A percentile compares a stretch with the other conserved stretches of the same genome.
These are phyloP conservation scores for Hiodon alosoides DNA, from an alignment of 2,113 vertebrate genomes.

Conservation along the genomic window DNA sequence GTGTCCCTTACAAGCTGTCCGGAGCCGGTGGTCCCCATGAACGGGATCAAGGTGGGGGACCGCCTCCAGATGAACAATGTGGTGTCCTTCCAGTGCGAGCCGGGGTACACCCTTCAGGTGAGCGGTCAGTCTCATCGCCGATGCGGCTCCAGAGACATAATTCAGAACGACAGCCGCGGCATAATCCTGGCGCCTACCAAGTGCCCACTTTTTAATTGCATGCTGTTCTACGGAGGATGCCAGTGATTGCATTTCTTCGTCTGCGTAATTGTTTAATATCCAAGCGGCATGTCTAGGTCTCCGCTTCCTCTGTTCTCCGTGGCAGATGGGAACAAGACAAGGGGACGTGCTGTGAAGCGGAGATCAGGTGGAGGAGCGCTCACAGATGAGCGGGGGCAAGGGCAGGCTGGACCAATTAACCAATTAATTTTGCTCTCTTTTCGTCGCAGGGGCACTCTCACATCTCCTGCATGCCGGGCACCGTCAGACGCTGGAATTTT, in stretches of 20 bases:
- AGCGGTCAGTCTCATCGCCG: background rate
- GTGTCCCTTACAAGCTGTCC: conserved; percentile 92
- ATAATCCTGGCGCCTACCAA: background rate
- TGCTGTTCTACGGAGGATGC: background rate
- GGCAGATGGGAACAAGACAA: background rate
- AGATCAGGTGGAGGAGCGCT: conserved; percentile 23
- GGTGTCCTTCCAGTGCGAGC: conserved; percentile 93
- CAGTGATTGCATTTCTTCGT: conserved; percentile 6
- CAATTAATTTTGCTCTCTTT: conserved; percentile 29
- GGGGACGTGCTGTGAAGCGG: background rate
- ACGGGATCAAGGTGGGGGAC: conserved; percentile 82
- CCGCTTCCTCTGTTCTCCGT: background rate
- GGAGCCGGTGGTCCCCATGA: conserved; percentile 83
- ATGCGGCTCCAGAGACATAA: background rate
- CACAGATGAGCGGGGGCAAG: conserved; percentile 25
- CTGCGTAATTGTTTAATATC: conserved; percentile 12
- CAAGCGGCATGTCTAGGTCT: background rate
- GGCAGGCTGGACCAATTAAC: conserved; percentile 23
- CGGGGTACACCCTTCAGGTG: conserved; percentile 94
- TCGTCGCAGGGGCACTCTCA: conserved; percentile 84
- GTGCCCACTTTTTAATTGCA: background rate
- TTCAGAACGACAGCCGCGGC: background rate
- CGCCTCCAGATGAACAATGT: conserved; percentile 93
- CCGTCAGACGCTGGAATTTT: conserved; percentile 93
- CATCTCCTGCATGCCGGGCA: conserved; percentile 97